phyloP scores from a whole-genome alignment of 2,888 invertebrate genomes.

The Caenorhabditis sp. region DNA sequence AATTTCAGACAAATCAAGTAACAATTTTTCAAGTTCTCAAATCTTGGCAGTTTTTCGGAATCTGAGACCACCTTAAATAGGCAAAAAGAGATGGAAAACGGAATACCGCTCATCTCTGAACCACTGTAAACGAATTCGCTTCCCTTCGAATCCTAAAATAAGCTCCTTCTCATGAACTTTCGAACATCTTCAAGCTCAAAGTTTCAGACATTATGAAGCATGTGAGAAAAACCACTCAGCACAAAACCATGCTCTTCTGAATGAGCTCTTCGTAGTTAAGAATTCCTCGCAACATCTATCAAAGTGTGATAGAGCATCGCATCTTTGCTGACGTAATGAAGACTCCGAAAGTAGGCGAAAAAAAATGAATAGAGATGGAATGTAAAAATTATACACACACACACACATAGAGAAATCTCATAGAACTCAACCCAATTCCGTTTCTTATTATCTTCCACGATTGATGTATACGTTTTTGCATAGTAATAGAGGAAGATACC shows the following conservation, averaged over 20 bases:
- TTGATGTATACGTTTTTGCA: slow-evolving; percentile 6
- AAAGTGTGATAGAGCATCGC: slow-evolving; percentile 9
- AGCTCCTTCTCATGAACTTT: not conserved
- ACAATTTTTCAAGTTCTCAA: no score
- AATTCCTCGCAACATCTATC: slow-evolving; percentile 25
- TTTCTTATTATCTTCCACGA: not conserved
- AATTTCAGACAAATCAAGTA: no score
- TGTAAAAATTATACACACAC: not conserved
- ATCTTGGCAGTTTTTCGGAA: no score
- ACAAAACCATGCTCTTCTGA: not conserved
- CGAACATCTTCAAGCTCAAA: not conserved
- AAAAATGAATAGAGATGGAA: not conserved
- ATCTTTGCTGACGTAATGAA: slow-evolving; percentile 2
- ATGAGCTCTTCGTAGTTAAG: not conserved
- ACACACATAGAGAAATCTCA: no score
- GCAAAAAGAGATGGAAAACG: no score
- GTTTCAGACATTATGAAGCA: slow-evolving; percentile 31
- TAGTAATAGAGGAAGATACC: not conserved
- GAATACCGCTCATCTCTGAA: no score
- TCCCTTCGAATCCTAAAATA: not conserved
- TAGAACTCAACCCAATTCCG: no score
- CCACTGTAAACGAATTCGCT: no score
- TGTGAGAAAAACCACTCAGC: slow-evolving; percentile 7
- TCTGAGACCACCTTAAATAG: no score
- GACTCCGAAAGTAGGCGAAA: not conserved